phyloP scores from a whole-genome alignment of 2,888 invertebrate species.

The Gryllus longicercus region DNA sequence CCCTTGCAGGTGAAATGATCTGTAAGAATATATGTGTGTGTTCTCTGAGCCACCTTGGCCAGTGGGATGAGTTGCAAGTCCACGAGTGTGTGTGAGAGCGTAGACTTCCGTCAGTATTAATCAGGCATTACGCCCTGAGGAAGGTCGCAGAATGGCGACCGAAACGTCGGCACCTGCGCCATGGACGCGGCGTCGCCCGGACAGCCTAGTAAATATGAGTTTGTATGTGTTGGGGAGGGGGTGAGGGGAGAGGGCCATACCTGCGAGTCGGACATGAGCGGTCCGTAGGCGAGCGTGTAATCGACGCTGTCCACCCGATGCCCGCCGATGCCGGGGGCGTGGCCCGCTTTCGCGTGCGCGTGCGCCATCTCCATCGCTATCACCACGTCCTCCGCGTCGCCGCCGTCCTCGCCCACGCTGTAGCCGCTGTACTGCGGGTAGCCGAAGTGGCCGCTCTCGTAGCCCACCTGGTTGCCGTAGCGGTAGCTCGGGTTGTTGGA shows the following conservation, averaged over 20 bases:
- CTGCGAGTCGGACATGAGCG: neutral
- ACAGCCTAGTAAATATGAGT: too few species aligned
- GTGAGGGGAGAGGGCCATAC: neutral
- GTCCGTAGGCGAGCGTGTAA: neutral
- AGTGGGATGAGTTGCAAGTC: too few species aligned
- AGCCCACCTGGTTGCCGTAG: constrained; percentile 76
- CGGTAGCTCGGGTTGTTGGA: constrained; percentile 71
- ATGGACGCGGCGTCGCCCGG: too few species aligned
- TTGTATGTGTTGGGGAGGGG: neutral
- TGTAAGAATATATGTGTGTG: too few species aligned
- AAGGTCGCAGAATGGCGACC: too few species aligned
- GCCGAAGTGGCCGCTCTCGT: constrained; percentile 66
- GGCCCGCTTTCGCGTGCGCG: neutral
- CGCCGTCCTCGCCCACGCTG: constrained; percentile 22
- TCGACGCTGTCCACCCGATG: neutral
- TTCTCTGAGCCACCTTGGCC: too few species aligned
- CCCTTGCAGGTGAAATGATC: too few species aligned
- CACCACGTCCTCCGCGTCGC: neutral
- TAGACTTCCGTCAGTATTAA: too few species aligned
- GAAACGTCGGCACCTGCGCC: too few species aligned
- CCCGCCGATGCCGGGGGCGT: neutral
- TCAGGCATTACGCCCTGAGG: too few species aligned
- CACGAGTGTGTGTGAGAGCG: too few species aligned
- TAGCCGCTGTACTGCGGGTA: constrained; percentile 63
- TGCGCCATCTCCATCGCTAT: neutral